Conservation (phyloP, 2,797 vertebrate species). For the Labroides dimidiatus region DNA sequence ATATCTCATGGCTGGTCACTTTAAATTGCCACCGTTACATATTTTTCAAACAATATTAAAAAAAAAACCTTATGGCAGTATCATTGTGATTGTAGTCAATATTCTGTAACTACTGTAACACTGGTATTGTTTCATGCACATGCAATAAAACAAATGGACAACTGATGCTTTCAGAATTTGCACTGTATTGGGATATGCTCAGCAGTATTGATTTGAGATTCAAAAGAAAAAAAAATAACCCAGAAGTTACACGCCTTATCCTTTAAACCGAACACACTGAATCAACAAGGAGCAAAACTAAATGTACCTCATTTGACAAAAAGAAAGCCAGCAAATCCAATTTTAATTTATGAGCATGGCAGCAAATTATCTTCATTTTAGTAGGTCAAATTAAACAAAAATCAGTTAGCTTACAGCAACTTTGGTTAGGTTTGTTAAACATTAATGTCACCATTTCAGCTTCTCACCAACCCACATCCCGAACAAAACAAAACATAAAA, state of each 20-base stretch:
- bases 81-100: background rate
- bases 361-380: constrained; percentile 80
- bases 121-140: constrained; percentile 25
- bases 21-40: background rate
- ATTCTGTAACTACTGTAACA: constrained; percentile 3
- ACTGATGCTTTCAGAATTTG: constrained; percentile 76
- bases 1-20: background rate
- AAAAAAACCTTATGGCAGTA: background rate
- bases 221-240: constrained; percentile 72
- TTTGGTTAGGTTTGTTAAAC: constrained; percentile 79
- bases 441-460: constrained; percentile 66
- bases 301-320: constrained; percentile 88
- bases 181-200: constrained; percentile 84
- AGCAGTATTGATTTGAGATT: constrained; percentile 81
- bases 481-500: constrained; percentile 70
- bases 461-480: constrained; percentile 73
- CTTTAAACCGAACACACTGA: constrained; percentile 90
- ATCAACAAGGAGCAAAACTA: constrained; percentile 90
- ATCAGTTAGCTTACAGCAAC: constrained; percentile 62
- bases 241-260: constrained; percentile 76
- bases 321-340: constrained; percentile 89
- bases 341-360: constrained; percentile 85
- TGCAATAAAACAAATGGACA: constrained; percentile 76
- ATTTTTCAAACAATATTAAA: background rate
- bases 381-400: constrained; percentile 87